Conservation (phyloP, 2,888 invertebrate genomes). For the Phlogophora meticulosa region DNA sequence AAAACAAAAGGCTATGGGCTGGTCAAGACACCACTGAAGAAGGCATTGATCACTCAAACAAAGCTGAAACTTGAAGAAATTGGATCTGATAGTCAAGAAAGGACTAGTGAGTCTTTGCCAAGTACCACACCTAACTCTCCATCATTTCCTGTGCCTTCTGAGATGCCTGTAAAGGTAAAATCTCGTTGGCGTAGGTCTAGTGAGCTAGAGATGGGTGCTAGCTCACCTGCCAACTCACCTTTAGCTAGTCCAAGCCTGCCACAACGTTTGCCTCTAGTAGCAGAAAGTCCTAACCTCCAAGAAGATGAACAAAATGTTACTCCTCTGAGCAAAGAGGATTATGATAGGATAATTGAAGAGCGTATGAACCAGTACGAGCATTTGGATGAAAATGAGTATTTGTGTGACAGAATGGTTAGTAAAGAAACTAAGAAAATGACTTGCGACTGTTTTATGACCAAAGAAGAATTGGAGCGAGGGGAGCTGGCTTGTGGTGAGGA, state of each 20-base stretch:
- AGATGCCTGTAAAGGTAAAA: constrained; percentile 95
- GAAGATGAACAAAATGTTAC: constrained; percentile 71
- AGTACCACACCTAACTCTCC: constrained; percentile 81
- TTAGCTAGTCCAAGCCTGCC: constrained; percentile 83
- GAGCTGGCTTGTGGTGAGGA: constrained; percentile 98
- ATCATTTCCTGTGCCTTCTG: constrained; percentile 86
- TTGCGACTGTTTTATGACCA: constrained; percentile 98
- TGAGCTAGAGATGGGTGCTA: constrained; percentile 93
- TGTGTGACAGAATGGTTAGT: constrained; percentile 95
- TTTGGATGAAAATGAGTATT: constrained; percentile 96
- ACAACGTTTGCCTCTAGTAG: constrained; percentile 74
- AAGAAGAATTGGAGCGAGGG: constrained; percentile 96
- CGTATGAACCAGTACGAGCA: constrained; percentile 94
- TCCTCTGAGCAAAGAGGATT: constrained; percentile 83
- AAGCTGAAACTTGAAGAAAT: constrained; percentile 91
- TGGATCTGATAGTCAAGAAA: constrained; percentile 90
- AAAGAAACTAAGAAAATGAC: constrained; percentile 98
- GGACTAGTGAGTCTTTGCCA: constrained; percentile 73
- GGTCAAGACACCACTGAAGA: constrained; percentile 90
- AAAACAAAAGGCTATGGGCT: constrained; percentile 93
- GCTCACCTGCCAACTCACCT: constrained; percentile 84
- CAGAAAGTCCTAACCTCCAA: constrained; percentile 72
- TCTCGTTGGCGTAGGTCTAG: constrained; percentile 95
- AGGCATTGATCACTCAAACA: constrained; percentile 88
- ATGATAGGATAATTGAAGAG: constrained; percentile 88